Conservation (phyloP, 2,797 vertebrate genomes). For the Falco cherrug region DNA sequence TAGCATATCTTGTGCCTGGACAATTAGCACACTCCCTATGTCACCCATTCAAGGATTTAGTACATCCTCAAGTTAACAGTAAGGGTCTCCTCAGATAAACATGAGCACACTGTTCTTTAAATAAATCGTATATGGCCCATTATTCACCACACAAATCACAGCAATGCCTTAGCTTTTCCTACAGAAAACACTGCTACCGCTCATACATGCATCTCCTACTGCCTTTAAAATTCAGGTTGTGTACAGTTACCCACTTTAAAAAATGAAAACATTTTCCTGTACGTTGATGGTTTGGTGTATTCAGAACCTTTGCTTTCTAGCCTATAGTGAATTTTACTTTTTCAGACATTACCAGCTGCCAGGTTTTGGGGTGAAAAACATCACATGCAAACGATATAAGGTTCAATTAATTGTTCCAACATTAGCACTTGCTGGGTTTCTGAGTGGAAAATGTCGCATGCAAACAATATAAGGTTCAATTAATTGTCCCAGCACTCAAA, state of each 20-base stretch:
- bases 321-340: not conserved
- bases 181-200: not conserved
- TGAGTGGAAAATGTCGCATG: not conserved
- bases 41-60: no score
- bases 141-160: not conserved
- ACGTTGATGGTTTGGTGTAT: no score
- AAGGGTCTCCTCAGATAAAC: no score
- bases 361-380: not conserved
- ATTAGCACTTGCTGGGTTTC: not conserved
- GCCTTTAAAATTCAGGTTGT: not conserved
- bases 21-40: no score
- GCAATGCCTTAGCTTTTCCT: rapidly evolving
- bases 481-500: not conserved
- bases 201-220: not conserved
- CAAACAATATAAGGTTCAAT: not conserved
- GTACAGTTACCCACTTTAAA: not conserved
- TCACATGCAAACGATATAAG: not conserved
- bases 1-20: no score
- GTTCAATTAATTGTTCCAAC: not conserved
- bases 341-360: not conserved
- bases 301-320: not conserved
- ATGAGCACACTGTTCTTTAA: no score
- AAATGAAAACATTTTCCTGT: not conserved
- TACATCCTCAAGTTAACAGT: no score
- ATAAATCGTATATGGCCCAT: no score